A percentile compares a stretch with the other conserved stretches of the same genome.
These are phyloP conservation scores for Pelecanoides urinatrix DNA, from an alignment of 2,113 vertebrate genomes.

Conservation along the genomic window DNA sequence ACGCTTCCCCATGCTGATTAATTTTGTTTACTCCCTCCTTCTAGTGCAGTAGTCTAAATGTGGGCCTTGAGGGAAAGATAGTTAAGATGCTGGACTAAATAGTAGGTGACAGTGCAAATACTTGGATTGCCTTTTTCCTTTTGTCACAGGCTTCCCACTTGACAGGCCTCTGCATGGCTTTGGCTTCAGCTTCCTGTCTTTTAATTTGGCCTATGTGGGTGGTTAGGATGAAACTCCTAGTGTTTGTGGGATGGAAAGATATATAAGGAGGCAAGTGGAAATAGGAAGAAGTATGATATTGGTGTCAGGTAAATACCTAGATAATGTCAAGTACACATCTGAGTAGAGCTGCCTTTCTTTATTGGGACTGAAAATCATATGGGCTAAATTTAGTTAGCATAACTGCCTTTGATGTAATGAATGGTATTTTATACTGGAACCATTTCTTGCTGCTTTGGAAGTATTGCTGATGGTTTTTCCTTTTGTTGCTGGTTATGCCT, in stretches of 20 bases:
- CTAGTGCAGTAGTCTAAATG: neutral
- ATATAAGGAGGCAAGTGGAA: neutral
- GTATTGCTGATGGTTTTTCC: neutral
- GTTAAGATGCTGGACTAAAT: neutral
- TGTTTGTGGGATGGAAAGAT: neutral
- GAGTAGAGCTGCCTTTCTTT: neutral
- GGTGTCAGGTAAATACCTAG: neutral
- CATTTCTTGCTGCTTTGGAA: neutral
- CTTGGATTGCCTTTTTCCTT: neutral
- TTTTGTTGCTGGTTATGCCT: neutral
- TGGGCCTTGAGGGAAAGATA: neutral
- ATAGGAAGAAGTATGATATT: neutral
- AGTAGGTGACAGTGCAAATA: neutral
- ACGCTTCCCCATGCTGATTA: fast-evolving
- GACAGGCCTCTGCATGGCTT: neutral
- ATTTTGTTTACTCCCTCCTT: neutral
- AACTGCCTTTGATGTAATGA: neutral
- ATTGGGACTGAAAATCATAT: neutral
- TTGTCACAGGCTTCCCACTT: neutral
- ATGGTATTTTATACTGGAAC: neutral
- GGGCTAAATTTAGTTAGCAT: neutral
- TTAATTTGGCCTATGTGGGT: neutral
- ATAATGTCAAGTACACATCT: neutral
- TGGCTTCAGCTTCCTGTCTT: neutral
- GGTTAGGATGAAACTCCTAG: neutral